Evolutionary conservation across 2,797 vertebrate species (phyloP).

Genomic region (Pantherophis vulpinus): DNA sequence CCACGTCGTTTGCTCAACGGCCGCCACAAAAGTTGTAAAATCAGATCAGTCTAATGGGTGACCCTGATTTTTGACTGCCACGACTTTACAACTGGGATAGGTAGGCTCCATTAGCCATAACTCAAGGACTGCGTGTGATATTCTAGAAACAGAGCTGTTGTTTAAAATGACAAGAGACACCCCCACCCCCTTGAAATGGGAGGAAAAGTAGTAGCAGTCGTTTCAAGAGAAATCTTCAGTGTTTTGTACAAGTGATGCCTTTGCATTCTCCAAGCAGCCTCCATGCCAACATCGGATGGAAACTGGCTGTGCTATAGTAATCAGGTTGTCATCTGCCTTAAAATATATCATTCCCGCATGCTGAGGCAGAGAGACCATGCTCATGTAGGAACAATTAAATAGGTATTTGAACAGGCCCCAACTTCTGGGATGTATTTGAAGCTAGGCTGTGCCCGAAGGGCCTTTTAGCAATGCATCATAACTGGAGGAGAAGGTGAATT

Average conservation of each 20-base stretch:
- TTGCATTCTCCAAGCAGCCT: background rate
- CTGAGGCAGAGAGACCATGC: background rate
- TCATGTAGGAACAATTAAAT: constrained; percentile 12
- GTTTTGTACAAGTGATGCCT: background rate
- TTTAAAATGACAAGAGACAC: background rate
- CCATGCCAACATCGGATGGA: background rate
- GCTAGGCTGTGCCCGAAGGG: background rate
- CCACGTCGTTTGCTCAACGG: background rate
- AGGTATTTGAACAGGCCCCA: background rate
- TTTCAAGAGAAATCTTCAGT: background rate
- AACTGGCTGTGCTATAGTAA: background rate
- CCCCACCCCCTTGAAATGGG: background rate
- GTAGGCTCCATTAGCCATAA: background rate
- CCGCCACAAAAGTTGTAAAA: background rate
- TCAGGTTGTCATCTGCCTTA: background rate
- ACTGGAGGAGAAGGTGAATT: background rate
- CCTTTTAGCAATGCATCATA: background rate
- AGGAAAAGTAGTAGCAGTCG: background rate
- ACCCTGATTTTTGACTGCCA: background rate
- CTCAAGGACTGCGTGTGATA: background rate
- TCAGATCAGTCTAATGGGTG: fast-evolving
- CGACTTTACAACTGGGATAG: background rate
- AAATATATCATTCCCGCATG: background rate
- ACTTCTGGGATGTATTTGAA: background rate
- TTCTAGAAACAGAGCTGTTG: background rate